These are phyloP conservation scores for Patella ulyssiponensis DNA, from an alignment of 2,888 invertebrate species.

Conservation along the genomic window DNA sequence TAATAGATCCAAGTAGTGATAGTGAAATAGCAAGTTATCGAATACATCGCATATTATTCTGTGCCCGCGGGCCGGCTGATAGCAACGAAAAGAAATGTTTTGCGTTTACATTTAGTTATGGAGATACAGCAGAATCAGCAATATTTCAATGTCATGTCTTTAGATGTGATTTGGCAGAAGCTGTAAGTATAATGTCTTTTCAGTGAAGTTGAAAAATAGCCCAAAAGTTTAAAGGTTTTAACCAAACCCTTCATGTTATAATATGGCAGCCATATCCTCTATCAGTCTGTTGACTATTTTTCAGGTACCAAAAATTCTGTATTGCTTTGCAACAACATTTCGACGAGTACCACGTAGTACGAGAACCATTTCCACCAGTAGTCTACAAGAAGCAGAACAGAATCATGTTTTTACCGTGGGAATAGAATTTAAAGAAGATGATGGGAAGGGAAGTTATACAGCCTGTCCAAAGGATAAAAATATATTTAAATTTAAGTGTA, in stretches of 20 bases:
- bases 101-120: conserved; percentile 97
- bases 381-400: conserved; percentile 56
- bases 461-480: conserved; percentile 81
- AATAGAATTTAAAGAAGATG: conserved; percentile 83
- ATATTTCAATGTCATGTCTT: conserved; percentile 98
- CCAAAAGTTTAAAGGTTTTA: too few relatives aligned
- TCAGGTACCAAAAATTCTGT: conserved; percentile 75
- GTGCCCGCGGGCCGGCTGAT: conserved; percentile 87
- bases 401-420: conserved; percentile 92
- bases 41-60: conserved; percentile 93
- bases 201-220: too few relatives aligned
- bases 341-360: conserved; percentile 81
- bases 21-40: conserved; percentile 89
- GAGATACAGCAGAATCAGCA: conserved; percentile 88
- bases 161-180: conserved; percentile 93
- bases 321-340: conserved; percentile 94
- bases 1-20: conserved; percentile 85
- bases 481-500: conserved; percentile 79
- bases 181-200: conserved; percentile 77
- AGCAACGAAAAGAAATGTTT: conserved; percentile 93
- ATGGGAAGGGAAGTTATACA: conserved; percentile 76
- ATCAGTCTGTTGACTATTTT: conserved; percentile 26
- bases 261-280: too few relatives aligned
- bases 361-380: conserved; percentile 39
- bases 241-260: too few relatives aligned